Evolutionary conservation across 2,113 vertebrate species (phyloP).

Genomic region (Turnix velox): DNA sequence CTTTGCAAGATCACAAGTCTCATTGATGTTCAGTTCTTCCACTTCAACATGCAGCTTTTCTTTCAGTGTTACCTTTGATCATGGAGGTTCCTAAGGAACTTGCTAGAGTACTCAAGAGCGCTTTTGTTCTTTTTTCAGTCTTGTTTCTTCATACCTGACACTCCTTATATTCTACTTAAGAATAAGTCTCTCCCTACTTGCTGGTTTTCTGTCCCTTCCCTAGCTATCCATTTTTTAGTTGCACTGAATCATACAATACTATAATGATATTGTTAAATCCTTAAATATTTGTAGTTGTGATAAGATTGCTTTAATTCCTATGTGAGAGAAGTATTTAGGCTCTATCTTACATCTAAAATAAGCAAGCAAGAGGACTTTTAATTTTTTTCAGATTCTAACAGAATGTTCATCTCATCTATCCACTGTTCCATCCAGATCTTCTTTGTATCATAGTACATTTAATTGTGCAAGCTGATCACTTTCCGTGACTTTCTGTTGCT

Average conservation of each 20-base stretch:
- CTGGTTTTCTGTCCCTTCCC: not conserved
- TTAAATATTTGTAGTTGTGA: not conserved
- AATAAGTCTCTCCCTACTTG: not conserved
- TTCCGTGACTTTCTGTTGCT: not conserved
- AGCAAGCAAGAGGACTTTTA: not conserved
- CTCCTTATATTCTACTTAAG: not conserved
- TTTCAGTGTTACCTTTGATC: not conserved
- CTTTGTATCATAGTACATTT: not conserved
- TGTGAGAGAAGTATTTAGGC: not conserved
- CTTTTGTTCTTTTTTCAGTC: not conserved
- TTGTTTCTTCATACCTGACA: not conserved
- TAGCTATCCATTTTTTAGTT: not conserved
- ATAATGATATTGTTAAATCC: not conserved
- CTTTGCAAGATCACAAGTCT: not conserved
- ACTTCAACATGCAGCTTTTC: not conserved
- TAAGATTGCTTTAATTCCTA: not conserved
- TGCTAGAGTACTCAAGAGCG: not conserved
- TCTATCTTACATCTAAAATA: not conserved
- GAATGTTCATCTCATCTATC: not conserved
- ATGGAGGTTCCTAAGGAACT: not conserved
- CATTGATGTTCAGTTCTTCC: not conserved
- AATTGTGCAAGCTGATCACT: not conserved
- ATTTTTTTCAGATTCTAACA: not conserved
- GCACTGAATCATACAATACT: not conserved
- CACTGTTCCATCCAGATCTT: not conserved